Conservation (phyloP, 2,888 invertebrate species). For the Palloptera scutellata region DNA sequence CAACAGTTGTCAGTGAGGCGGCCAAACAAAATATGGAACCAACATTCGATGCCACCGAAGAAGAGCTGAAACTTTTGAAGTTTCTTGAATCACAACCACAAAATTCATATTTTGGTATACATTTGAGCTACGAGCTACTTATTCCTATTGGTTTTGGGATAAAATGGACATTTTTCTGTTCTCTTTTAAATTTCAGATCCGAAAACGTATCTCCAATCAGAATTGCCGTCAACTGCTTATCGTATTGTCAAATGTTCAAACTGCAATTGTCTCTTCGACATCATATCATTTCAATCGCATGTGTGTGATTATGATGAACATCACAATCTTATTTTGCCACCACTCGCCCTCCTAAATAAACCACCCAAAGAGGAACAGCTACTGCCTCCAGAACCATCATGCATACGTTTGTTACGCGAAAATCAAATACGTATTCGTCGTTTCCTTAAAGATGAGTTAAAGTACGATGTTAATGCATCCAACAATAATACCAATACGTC, state of each 20-base stretch:
- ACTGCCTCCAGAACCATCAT: slow-evolving; percentile 47
- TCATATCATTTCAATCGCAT: slow-evolving; percentile 49
- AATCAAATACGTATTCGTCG: slow-evolving; percentile 61
- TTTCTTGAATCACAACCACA: slow-evolving; percentile 45
- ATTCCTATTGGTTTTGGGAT: background rate
- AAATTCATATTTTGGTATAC: slow-evolving; percentile 28
- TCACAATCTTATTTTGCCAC: slow-evolving; percentile 42
- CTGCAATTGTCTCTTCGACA: slow-evolving; percentile 52
- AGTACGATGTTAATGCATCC: slow-evolving; percentile 52
- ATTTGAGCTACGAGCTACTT: background rate
- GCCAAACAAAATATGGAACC: slow-evolving; percentile 24
- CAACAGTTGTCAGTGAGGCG: slow-evolving; percentile 36
- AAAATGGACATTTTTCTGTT: background rate
- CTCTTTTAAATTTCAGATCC: slow-evolving; percentile 18
- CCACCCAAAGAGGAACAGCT: slow-evolving; percentile 40
- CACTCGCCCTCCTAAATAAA: slow-evolving; percentile 32
- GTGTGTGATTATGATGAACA: slow-evolving; percentile 51
- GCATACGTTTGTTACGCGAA: slow-evolving; percentile 55
- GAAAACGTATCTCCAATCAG: slow-evolving; percentile 17
- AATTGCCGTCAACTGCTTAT: slow-evolving; percentile 17
- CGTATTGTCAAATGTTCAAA: slow-evolving; percentile 54
- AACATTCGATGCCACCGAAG: slow-evolving; percentile 49
- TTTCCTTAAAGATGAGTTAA: slow-evolving; percentile 60
- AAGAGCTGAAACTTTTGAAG: slow-evolving; percentile 50
- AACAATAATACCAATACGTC: slow-evolving; percentile 13